Base-by-base conservation (phyloP, 2,888 invertebrate genomes). In the Heliothis peltigera region DNA sequence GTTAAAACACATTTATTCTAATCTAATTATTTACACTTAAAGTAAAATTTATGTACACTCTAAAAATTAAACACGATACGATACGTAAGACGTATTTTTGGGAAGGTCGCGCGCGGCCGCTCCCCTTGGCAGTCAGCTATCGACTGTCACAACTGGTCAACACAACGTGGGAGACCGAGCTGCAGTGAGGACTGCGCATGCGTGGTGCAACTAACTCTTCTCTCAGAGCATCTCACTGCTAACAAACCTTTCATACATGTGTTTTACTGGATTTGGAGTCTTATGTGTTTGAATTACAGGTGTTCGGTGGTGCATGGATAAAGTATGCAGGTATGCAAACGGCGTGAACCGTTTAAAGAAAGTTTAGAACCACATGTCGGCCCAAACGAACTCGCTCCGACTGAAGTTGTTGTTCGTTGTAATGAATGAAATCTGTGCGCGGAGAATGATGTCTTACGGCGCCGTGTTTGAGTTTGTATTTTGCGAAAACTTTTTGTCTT, bases 161-260 rank as follows among this genome's bases (percentile, higher is more conserved):
- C 86, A 83, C 87, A 87, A 86, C 84, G 86, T 87, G 85, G 78
- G 70, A 86, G 84, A 85, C 86, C 85, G 85, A 90, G 89, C 93
- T 94, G 94, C 94, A 94, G 87, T 89, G 86, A 72, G 66, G 57
- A 83, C 66, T 65, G 80, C 94, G 94, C 94, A 89, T 89, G 94
- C 94, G 93, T 83, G 61, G 71, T 90, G 89, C 91, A 91, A 89
- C 87, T 87, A 88, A 81, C 88, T 84, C 85, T 85, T 80, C 82
- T 86, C 85, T 85, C 71, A 71, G 76, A 87, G 75, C 87, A 86
- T 87, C 86, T 84, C 84, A 75, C 75, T 76, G 67, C 70, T 71
- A 53, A 74, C 80, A 75, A 83, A 68, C 70, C 78, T 56, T 60
- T 56, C 10, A 61, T 78, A 64, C 69, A 54, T 51, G 46, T 61